phyloP scores from a whole-genome alignment of 2,888 invertebrate species.

The Chloromyia formosa region DNA sequence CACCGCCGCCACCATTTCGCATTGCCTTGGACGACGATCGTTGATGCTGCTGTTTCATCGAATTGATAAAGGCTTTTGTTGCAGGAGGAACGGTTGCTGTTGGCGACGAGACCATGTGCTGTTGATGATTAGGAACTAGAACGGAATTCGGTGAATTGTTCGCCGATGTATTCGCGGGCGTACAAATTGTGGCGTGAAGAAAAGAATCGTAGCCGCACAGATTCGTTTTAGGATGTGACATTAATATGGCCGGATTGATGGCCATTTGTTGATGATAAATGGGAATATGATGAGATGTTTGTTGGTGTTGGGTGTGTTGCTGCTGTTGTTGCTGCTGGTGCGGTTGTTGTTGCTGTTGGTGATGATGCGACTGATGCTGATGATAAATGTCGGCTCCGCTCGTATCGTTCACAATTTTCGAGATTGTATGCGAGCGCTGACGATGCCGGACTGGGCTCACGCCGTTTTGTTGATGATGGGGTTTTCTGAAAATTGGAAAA shows the following conservation, averaged over 20 bases:
- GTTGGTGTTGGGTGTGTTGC: slow-evolving; percentile 58
- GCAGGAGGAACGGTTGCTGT: slow-evolving; percentile 34
- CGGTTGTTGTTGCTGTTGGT: slow-evolving; percentile 57
- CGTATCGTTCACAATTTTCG: slow-evolving; percentile 58
- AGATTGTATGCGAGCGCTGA: slow-evolving; percentile 63
- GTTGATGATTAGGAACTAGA: slow-evolving; percentile 35
- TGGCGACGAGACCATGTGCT: slow-evolving; percentile 19
- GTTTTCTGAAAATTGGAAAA: slow-evolving; percentile 66
- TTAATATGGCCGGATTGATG: slow-evolving; percentile 68
- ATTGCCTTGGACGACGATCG: slow-evolving; percentile 50
- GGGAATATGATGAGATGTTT: slow-evolving; percentile 67
- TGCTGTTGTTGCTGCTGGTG: slow-evolving; percentile 52
- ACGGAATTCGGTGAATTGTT: slow-evolving; percentile 36
- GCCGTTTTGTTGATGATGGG: slow-evolving; percentile 55
- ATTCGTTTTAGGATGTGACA: slow-evolving; percentile 63
- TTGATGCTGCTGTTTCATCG: slow-evolving; percentile 50
- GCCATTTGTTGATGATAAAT: slow-evolving; percentile 72
- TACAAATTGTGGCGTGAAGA: slow-evolving; percentile 71
- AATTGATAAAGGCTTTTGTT: slow-evolving; percentile 48
- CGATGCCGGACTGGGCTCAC: slow-evolving; percentile 62
- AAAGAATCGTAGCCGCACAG: slow-evolving; percentile 70
- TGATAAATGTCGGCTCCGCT: slow-evolving; percentile 51
- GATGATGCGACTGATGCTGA: slow-evolving; percentile 55
- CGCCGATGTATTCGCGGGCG: slow-evolving; percentile 51
- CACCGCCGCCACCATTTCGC: slow-evolving; percentile 26